These are phyloP conservation scores for Notolabrus celidotus DNA, from an alignment of 2,797 vertebrate genomes.

Conservation along the genomic window DNA sequence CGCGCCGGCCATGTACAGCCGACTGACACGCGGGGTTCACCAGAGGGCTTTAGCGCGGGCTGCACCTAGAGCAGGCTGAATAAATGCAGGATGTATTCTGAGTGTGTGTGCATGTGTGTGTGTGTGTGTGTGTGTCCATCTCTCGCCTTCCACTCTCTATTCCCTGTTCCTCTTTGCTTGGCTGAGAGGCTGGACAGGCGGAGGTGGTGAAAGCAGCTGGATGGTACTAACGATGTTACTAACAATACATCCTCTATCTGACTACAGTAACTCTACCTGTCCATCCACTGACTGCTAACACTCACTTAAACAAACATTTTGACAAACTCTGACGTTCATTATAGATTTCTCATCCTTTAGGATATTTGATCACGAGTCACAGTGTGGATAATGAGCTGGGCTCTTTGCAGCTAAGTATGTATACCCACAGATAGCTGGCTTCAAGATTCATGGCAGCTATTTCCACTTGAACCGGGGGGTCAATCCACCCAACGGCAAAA, in stretches of 20 bases:
- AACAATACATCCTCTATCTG: constrained; percentile 68
- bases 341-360: constrained; percentile 55
- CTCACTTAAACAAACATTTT: constrained; percentile 61
- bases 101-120: constrained; percentile 14
- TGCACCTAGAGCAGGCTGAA: constrained; percentile 88
- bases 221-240: constrained; percentile 75
- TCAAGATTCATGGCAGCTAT: constrained; percentile 54
- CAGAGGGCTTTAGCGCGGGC: constrained; percentile 81
- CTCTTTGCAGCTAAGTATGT: constrained; percentile 41
- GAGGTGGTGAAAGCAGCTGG: constrained; percentile 77
- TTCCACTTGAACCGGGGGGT: constrained; percentile 68
- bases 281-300: constrained; percentile 52
- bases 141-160: constrained; percentile 56
- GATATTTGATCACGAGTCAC: constrained; percentile 63
- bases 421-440: constrained; percentile 24
- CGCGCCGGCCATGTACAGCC: constrained; percentile 84
- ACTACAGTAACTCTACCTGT: constrained; percentile 60
- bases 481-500: constrained; percentile 65
- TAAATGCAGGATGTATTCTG: constrained; percentile 71
- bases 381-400: constrained; percentile 62
- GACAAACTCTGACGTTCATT: constrained; percentile 68
- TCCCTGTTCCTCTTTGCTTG: constrained; percentile 64
- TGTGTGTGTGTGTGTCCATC: constrained; percentile 42
- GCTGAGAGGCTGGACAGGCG: constrained; percentile 70
- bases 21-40: constrained; percentile 88